Evolutionary conservation across 2,888 invertebrate species (phyloP), one percentile per base, ranked within the genome.

Genomic region (Torymus tubicola): DNA sequence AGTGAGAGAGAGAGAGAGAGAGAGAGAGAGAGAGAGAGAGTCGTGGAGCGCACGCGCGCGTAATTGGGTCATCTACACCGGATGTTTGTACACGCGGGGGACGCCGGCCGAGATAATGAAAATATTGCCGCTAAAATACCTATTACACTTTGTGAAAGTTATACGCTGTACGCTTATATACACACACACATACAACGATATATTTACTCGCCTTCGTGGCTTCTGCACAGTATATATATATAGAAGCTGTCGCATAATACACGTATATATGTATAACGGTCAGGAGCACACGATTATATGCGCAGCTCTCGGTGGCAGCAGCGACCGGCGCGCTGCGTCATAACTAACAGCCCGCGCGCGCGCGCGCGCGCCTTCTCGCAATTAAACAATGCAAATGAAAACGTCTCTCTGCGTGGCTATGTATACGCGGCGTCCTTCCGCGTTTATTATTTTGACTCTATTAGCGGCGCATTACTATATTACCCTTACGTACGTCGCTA

Each of bases 351-450:
- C 31, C 1, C 21, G 10, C 24, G 14, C 21, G 16, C 52, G 24
- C n/a, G 50, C 31, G 3, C 21, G 10, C 24, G 14, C 21, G 16
- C 52, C 52, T 24, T 55, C 42, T 52, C 24, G 64, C 64, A 77
- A 70, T 77, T 77, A 77, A 77, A 69, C 77, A 68, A 64, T 73
- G 64, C 73, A 77, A 77, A 77, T 77, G 70, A 64, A 77, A 70
- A 64, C 70, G 50, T 63, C 64, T 76, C 63, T n/a, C 14, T 21
- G 21, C 21, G 21, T 8, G 8, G 16, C 57, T 31, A 24, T 18
- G 13, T 18, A 58, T 11, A 31, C 68, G 53, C 16, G 18, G 0
- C 42, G 8, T 42, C 8, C 42, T 42, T 42, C n/a, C 57, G 58
- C 60, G 70, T 55, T 71, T 58, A 71, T 78, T 71, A 72, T 67